Base-by-base conservation (phyloP, 2,797 vertebrate species). In the Cuniculus paca region DNA sequence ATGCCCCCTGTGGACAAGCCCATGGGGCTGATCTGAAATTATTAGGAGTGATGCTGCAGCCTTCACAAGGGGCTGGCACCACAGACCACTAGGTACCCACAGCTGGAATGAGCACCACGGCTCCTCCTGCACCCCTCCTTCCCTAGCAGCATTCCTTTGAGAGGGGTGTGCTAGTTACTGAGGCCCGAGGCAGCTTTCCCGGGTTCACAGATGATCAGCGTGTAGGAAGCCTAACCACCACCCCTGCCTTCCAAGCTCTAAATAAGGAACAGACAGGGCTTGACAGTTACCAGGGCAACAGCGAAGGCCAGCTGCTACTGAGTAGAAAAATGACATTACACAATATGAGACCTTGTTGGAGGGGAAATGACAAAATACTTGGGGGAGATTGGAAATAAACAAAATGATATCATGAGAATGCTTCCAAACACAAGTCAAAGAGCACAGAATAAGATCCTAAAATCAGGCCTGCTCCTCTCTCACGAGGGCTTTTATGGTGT, bases 401-500 rank as follows among this genome's bases (percentile, higher is more conserved):
- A 11, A 26, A 70, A 48, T 6, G 31, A 58, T 8, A 31, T 6
- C 0, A 8, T 0, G 54, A 34, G 13, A 10, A 82, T 17, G 16
- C 68, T 60, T 56, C 13, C 6, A 72, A 77, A 61, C 61, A 50
- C 61, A 74, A 87, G 84, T 50, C 88, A 80, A 60, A n/a, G 19
- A 42, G 28, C 28, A 79, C 61, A 89, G 31, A 75, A 12, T 34
- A 48, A 81, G 42, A 61, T 36, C 63, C 31, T 72, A 61, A 70
- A 61, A 84, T 52, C 11, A 88, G 81, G 52, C 54, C 79, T 60
- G 74, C 36, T 72, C n/a, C 83, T 80, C 83, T 61, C 78, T 91
- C 54, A 4, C 1, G 5, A 85, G 75, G 42, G 20, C 52, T 65
- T 86, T 70, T 72, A 52, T 39, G 5, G 14, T 81, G 45, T 92